Evolutionary conservation across 1,140 invertebrate genomes (phyloP).

Genomic region (Drosophila arawakana): DNA sequence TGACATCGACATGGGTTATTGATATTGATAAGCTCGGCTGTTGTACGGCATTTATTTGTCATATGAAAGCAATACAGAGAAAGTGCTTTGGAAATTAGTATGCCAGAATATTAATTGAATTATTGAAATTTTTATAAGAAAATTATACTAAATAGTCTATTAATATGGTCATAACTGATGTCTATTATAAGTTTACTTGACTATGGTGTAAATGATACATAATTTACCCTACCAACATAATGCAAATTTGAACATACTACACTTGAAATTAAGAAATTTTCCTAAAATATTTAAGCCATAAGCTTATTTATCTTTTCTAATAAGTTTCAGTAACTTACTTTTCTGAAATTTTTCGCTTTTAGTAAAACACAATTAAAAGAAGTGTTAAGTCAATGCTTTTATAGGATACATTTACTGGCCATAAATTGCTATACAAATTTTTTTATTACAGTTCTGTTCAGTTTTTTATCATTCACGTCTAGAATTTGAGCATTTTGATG

Average conservation of each 20-base stretch:
- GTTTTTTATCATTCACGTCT: constrained; percentile 19
- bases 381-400: neutral
- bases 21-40: constrained; percentile 53
- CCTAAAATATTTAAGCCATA: too few relatives aligned
- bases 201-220: too few relatives aligned
- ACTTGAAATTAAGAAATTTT: too few relatives aligned
- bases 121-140: too few relatives aligned
- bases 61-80: neutral
- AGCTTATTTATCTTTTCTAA: too few relatives aligned
- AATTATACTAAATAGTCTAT: too few relatives aligned
- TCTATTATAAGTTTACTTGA: too few relatives aligned
- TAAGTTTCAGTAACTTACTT: neutral
- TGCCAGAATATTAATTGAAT: too few relatives aligned
- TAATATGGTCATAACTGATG: too few relatives aligned
- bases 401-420: constrained; percentile 1
- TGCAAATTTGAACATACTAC: too few relatives aligned
- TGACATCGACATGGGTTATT: constrained; percentile 67
- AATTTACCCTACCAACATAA: too few relatives aligned
- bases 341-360: neutral
- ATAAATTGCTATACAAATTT: constrained; percentile 12
- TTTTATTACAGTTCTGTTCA: constrained; percentile 8
- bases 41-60: neutral
- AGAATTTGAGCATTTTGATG: constrained; percentile 6
- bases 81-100: neutral
- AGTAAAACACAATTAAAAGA: neutral